Evolutionary conservation across 2,113 vertebrate species (phyloP), one percentile per base, ranked within the genome.

Genomic region (Dicerorhinus sumatrensis): DNA sequence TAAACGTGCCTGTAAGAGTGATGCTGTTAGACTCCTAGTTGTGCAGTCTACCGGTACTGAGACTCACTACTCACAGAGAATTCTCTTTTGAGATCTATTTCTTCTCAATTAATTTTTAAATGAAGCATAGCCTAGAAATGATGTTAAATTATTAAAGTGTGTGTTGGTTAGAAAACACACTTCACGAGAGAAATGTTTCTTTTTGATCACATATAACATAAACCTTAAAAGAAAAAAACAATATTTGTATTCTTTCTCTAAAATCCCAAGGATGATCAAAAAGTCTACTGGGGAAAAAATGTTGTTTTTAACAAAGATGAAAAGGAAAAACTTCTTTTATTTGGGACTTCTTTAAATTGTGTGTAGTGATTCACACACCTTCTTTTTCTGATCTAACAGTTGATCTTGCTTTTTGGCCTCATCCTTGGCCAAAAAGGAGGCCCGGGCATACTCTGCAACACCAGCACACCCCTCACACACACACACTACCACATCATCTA

Each of bases 61-160:
- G 96, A 97, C 86, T 97, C 96, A 96, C 39, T 96, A 54, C 95
- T 97, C 89, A 95, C 70, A 92, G 79, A 65, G 96, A 36, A 33
- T 87, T 97, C 93, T 76, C 60, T 90, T 97, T 56, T 42, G 86
- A 81, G 93, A 94, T 69, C 95, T 91, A 83, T 97, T 97, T 94
- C 16, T 97, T 94, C 94, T 94, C 70, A 94, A 96, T 98, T 98
- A 98, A 93, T 98, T 98, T 98, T 97, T 96, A 95, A 98, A 96
- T 80, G 72, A 79, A 75, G 48, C 1, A 0, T 97, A 92, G 94
- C 89, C 83, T 97, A 96, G 79, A 84, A 98, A 95, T 87, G 1
- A 89, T 94, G 90, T 95, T 65, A 39, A 96, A 96, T 97, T 96
- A 97, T 58, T 93, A 60, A 96, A 91, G 14, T 25, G 8, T 36